Evolutionary conservation across 1,140 invertebrate species (phyloP).

Genomic region (Harlomillsia oculata): DNA sequence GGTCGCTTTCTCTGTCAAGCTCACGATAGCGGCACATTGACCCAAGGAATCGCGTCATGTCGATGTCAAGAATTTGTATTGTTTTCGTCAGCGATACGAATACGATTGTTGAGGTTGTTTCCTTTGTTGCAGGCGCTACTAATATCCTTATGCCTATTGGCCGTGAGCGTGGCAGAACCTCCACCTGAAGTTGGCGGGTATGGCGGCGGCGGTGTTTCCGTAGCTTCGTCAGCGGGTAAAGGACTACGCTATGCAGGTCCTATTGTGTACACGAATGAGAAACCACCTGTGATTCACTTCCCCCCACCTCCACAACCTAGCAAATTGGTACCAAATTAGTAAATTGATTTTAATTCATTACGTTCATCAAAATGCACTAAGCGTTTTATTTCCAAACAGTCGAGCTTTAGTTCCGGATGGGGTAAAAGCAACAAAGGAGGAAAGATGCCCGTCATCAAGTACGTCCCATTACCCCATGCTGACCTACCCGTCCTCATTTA

Average conservation of each 20-base stretch:
- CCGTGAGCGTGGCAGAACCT: slow-evolving; percentile 15
- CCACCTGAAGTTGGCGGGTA: not conserved
- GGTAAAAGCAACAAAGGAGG: slow-evolving; percentile 10
- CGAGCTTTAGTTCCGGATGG: too few species aligned
- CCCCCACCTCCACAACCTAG: slow-evolving; percentile 38
- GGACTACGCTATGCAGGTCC: slow-evolving; percentile 42
- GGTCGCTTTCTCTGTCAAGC: too few species aligned
- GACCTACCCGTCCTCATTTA: slow-evolving; percentile 40
- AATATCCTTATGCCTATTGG: slow-evolving; percentile 16
- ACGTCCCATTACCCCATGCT: slow-evolving; percentile 43
- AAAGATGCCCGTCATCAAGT: slow-evolving; percentile 38
- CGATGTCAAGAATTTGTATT: too few species aligned
- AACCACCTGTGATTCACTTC: slow-evolving; percentile 43
- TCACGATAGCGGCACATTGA: too few species aligned
- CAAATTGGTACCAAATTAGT: slow-evolving; percentile 6
- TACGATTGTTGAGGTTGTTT: not conserved
- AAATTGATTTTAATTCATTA: too few species aligned
- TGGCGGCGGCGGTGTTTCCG: not conserved
- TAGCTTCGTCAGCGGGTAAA: slow-evolving; percentile 12
- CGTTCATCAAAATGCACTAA: too few species aligned
- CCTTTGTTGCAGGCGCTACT: slow-evolving; percentile 5
- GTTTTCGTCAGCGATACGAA: too few species aligned
- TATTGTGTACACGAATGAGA: slow-evolving; percentile 43
- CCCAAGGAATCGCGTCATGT: too few species aligned
- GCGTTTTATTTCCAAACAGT: too few species aligned